These are phyloP conservation scores for Nettapus auritus DNA, from an alignment of 2,113 vertebrate genomes.

Conservation along the genomic window DNA sequence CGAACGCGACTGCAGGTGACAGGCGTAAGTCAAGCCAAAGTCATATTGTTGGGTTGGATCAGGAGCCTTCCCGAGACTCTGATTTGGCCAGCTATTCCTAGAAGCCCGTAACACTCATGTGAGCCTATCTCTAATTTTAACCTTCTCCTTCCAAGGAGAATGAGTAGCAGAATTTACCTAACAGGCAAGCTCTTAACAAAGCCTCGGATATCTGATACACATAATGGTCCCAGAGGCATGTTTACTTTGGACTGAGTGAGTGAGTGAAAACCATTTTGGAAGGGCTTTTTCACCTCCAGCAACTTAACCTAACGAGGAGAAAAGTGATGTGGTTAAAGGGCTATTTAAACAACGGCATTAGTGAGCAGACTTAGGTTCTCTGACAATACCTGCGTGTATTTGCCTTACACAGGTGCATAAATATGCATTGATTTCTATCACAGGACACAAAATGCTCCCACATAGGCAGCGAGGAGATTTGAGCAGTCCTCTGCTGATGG, in stretches of 20 bases:
- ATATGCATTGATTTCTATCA: constrained; percentile 29
- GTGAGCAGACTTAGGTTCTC: constrained; percentile 27
- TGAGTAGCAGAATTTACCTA: constrained; percentile 48
- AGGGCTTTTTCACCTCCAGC: constrained; percentile 65
- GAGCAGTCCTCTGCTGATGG: background rate
- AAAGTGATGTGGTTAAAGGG: constrained; percentile 70
- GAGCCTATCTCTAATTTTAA: background rate
- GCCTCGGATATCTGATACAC: constrained; percentile 65
- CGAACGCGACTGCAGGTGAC: background rate
- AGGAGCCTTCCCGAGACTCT: background rate
- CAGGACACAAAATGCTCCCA: background rate
- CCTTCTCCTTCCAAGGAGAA: constrained; percentile 8
- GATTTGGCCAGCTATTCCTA: background rate
- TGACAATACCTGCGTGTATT: constrained; percentile 27
- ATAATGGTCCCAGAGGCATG: constrained; percentile 70
- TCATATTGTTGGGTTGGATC: background rate
- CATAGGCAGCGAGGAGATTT: background rate
- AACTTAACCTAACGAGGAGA: constrained; percentile 64
- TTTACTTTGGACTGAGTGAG: constrained; percentile 71
- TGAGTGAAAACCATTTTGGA: constrained; percentile 72
- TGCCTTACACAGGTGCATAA: constrained; percentile 48
- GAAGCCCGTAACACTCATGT: fast-evolving
- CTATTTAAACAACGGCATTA: constrained; percentile 48
- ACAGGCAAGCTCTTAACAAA: constrained; percentile 66
- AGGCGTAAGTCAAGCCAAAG: background rate